Percentiles rank a stretch among this genome's conserved stretches.
These are phyloP conservation scores for Gallinago nigripennis DNA, from an alignment of 2,797 vertebrate genomes.

Conservation along the genomic window DNA sequence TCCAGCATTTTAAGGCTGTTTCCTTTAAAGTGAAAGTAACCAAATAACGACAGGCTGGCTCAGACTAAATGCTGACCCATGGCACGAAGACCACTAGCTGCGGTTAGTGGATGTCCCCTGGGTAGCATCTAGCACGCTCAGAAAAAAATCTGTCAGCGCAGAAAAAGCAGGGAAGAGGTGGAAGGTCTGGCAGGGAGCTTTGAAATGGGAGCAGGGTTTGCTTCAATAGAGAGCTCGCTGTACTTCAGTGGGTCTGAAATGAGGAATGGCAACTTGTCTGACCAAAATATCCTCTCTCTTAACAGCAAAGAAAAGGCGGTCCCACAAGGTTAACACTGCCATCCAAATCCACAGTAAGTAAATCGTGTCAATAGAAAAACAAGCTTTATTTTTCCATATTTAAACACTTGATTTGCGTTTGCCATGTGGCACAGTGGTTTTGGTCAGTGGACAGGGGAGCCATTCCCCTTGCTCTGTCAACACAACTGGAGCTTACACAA, in stretches of 20 bases:
- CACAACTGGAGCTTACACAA: not conserved
- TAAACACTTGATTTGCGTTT: constrained; percentile 25
- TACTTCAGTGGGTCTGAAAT: not conserved
- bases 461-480: constrained; percentile 15
- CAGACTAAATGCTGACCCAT: not conserved
- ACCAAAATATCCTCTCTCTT: constrained; percentile 52
- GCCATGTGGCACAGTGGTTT: constrained; percentile 6
- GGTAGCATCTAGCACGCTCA: not conserved
- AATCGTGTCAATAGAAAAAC: not conserved
- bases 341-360: constrained; percentile 96
- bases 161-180: not conserved
- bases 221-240: not conserved
- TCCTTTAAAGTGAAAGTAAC: constrained; percentile 7
- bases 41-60: not conserved
- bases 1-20: not conserved
- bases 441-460: not conserved
- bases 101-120: not conserved
- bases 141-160: not conserved
- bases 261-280: not conserved
- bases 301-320: constrained; percentile 98
- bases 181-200: not conserved
- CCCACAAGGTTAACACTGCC: constrained; percentile 97
- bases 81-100: not conserved
- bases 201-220: not conserved
- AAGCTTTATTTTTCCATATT: constrained; percentile 32